Percentiles rank a stretch among this genome's conserved stretches.
Evolutionary conservation across 2,113 vertebrate species (phyloP).

Genomic region (Brachyhypopomus occidentalis): DNA sequence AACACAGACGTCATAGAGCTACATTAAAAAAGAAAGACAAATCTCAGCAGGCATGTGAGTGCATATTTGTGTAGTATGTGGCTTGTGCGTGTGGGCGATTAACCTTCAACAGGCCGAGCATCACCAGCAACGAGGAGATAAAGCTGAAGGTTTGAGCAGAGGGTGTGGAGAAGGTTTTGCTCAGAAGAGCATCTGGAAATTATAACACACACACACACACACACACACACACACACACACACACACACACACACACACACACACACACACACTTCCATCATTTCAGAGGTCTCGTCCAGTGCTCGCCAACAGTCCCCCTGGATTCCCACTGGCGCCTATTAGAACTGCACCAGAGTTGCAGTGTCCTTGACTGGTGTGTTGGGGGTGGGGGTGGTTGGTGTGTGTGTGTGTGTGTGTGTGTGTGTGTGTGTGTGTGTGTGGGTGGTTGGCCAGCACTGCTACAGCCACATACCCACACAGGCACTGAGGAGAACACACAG

Average conservation of each 20-base stretch:
- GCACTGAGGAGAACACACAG: background rate
- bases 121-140: conserved; percentile 84
- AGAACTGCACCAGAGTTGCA: too few species aligned
- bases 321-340: too few species aligned
- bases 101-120: conserved; percentile 95
- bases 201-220: background rate
- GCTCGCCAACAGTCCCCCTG: too few species aligned
- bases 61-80: background rate
- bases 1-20: background rate
- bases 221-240: background rate
- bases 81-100: background rate
- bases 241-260: conserved; percentile 17
- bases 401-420: too few species aligned
- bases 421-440: too few species aligned
- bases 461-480: too few species aligned
- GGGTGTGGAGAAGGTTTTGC: conserved; percentile 81
- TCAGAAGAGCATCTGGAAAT: conserved; percentile 83
- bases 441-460: too few species aligned
- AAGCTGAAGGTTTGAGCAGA: conserved; percentile 85
- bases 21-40: background rate
- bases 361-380: too few species aligned
- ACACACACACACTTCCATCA: background rate
- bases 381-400: too few species aligned
- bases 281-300: too few species aligned
- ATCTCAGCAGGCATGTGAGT: background rate